A percentile compares a stretch with the other conserved stretches of the same genome.
Evolutionary conservation across 2,888 invertebrate genomes (phyloP).

Genomic region (Leptopterna dolabrata): DNA sequence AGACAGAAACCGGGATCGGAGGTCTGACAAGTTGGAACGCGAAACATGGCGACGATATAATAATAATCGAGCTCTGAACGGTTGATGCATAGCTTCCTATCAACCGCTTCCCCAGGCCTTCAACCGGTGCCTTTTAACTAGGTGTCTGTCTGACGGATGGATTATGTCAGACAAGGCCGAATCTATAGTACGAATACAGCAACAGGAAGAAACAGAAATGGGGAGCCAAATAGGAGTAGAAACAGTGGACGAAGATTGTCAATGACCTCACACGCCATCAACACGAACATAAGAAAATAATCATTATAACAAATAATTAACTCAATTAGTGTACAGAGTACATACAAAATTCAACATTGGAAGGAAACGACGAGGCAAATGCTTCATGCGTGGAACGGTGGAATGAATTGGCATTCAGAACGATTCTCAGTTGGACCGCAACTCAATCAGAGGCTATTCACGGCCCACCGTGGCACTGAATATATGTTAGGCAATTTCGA

Average conservation of each 20-base stretch:
- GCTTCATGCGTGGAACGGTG: background rate
- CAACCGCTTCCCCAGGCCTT: background rate
- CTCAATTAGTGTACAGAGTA: too few relatives aligned
- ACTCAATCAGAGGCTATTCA: conserved; percentile 2
- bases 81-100: conserved; percentile 36
- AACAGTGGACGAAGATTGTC: too few relatives aligned
- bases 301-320: too few relatives aligned
- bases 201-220: background rate
- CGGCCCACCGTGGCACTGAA: background rate
- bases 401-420: background rate
- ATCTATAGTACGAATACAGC: background rate
- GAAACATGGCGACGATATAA: background rate
- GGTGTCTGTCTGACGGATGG: conserved; percentile 28
- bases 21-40: background rate
- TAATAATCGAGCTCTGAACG: background rate
- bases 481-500: background rate
- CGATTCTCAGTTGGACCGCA: background rate
- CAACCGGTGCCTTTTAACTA: background rate
- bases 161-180: conserved; percentile 33
- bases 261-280: too few relatives aligned
- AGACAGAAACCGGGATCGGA: background rate
- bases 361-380: too few relatives aligned
- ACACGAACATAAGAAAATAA: too few relatives aligned
- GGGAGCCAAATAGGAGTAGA: background rate
- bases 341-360: too few relatives aligned